Percentiles rank a stretch among this genome's conserved stretches.
Conservation (phyloP, 2,797 vertebrate species). For the Alauda arvensis region DNA sequence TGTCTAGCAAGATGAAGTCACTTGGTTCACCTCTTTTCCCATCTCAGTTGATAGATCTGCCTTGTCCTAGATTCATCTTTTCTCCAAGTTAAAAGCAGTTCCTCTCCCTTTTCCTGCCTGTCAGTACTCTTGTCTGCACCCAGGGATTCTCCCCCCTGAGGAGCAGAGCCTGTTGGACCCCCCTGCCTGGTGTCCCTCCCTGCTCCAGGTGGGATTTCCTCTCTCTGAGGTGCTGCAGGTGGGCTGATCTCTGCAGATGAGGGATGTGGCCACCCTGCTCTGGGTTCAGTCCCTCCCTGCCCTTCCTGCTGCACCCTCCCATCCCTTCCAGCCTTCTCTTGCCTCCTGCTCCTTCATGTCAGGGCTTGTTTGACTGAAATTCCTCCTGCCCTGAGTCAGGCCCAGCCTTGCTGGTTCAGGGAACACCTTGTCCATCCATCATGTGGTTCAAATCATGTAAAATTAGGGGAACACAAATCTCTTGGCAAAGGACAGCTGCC, state of each 20-base stretch:
- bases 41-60: neutral
- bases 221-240: neutral
- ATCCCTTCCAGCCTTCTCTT: neutral
- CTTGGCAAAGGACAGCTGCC: neutral
- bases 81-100: neutral
- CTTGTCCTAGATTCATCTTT: neutral
- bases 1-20: neutral
- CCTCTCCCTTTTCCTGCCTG: neutral
- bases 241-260: neutral
- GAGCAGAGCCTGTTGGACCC: neutral
- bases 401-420: neutral
- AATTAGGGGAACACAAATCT: neutral
- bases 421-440: constrained; percentile 6
- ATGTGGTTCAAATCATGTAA: neutral
- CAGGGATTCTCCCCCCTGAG: neutral
- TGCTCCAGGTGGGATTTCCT: neutral
- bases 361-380: neutral
- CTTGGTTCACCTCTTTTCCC: neutral
- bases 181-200: neutral
- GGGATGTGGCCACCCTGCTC: neutral
- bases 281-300: neutral
- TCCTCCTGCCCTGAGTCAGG: constrained; percentile 10
- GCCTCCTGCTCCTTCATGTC: neutral
- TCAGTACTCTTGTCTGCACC: neutral
- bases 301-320: neutral